Conservation (phyloP, 2,113 vertebrate genomes). For the Junco hyemalis region DNA sequence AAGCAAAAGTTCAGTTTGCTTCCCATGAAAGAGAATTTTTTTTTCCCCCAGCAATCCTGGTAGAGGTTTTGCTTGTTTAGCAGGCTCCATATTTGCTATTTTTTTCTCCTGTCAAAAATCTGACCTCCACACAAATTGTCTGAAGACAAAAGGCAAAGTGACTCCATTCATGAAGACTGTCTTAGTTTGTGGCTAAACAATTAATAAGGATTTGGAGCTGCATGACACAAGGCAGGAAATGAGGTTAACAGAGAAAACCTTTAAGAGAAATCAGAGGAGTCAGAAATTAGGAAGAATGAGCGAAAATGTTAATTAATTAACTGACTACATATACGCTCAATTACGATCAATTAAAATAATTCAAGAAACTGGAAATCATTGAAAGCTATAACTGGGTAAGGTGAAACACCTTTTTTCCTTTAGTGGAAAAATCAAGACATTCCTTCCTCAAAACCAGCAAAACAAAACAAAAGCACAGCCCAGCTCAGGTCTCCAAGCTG, state of each 20-base stretch:
- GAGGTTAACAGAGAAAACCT: neutral
- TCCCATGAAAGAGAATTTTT: neutral
- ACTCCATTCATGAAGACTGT: neutral
- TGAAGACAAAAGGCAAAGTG: neutral
- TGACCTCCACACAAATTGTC: neutral
- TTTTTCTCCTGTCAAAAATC: neutral
- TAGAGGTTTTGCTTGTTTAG: neutral
- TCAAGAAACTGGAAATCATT: neutral
- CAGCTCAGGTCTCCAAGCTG: neutral
- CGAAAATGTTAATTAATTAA: neutral
- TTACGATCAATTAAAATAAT: neutral
- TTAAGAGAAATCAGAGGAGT: neutral
- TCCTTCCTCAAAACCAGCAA: neutral
- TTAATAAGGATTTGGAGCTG: neutral
- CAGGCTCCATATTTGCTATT: neutral
- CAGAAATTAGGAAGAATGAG: neutral
- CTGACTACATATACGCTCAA: neutral
- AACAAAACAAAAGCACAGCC: neutral
- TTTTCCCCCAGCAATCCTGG: neutral
- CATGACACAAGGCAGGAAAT: neutral
- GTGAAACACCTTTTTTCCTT: neutral
- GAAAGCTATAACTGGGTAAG: neutral
- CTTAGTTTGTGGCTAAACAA: neutral
- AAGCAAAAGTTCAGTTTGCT: neutral
- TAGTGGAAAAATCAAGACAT: neutral